Evolutionary conservation across 2,888 invertebrate species (phyloP), one percentile per base, ranked within the genome.

Genomic region (Acanthopleura granulata): DNA sequence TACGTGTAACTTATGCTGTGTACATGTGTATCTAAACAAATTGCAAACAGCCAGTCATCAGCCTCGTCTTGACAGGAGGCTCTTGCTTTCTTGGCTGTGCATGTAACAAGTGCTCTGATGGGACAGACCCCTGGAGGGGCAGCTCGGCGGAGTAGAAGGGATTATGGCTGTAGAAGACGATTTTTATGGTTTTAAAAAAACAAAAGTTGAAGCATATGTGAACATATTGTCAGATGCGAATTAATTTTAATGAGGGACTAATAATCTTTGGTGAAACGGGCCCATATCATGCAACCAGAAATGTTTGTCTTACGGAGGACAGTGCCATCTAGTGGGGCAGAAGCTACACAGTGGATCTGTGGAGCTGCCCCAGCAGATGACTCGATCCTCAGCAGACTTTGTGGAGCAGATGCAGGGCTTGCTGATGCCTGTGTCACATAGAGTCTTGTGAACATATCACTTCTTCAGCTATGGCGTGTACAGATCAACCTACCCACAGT

Each of bases 1-100:
- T 66, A 27, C 22, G 27, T 66, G 66, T 27, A 27, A 27, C 16
- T 27, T 22, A 66, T 15, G 66, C 29, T 66, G 66, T 66, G 22
- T 66, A 27, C 66, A 22, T 66, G 22, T 22, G 66, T 66, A 22
- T 57, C n/a, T 57, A 6, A 27, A 66, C 66, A 22, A 22, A 66
- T 66, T 66, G 66, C 29, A 66, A 66, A 12, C 57, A 66, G 29
- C 66, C 66, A 66, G 6, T 66, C 22, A 66, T 16, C 27, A 66
- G 66, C 66, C 66, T 66, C 29, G 66, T 66, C 57, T 57, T 57
- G 22, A 57, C 57, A 57, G 1, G 57, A 12, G 57, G 22, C 57
- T 18, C 22, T 57, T 18, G 57, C 6, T 57, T 57, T 18, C 12
- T 4, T 57, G 57, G 57, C 57, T n/a, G 57, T 57, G 57, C 12